Percentiles rank a stretch among this genome's conserved stretches.
These are phyloP conservation scores for Phaenicophaeus curvirostris DNA, from an alignment of 2,797 vertebrate genomes.

Conservation along the genomic window DNA sequence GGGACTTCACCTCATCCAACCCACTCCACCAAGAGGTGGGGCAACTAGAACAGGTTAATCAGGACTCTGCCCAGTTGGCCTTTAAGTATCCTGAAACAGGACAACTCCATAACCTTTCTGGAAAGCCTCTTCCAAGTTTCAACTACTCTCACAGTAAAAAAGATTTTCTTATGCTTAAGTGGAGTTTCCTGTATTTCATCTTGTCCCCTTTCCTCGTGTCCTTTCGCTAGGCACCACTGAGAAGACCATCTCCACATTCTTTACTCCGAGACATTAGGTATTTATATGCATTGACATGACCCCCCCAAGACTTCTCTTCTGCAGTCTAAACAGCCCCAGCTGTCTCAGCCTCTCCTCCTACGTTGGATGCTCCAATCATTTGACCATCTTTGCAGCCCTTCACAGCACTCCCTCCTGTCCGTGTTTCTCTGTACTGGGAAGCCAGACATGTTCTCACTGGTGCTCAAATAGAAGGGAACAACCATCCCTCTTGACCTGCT, in stretches of 20 bases:
- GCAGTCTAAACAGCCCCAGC: neutral
- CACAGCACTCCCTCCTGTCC: neutral
- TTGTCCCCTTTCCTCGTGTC: neutral
- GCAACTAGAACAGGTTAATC: neutral
- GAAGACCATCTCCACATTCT: neutral
- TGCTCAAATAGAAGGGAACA: neutral
- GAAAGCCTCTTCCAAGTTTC: neutral
- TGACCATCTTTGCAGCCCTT: neutral
- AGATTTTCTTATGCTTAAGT: neutral
- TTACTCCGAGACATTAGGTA: neutral
- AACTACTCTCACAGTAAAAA: neutral
- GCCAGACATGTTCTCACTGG: neutral
- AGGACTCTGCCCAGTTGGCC: neutral
- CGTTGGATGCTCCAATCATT: neutral
- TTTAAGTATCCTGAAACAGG: neutral
- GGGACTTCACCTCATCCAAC: neutral
- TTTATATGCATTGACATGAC: neutral
- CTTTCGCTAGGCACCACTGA: neutral
- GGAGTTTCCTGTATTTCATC: neutral
- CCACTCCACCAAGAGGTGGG: neutral
- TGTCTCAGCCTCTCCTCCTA: neutral
- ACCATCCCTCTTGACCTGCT: neutral
- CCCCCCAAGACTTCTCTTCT: neutral
- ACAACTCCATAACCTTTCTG: neutral
- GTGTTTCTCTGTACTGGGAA: neutral